Percentiles rank a stretch among this genome's conserved stretches.
Conservation (phyloP, 2,797 vertebrate species). For the Sarcoramphus papa region DNA sequence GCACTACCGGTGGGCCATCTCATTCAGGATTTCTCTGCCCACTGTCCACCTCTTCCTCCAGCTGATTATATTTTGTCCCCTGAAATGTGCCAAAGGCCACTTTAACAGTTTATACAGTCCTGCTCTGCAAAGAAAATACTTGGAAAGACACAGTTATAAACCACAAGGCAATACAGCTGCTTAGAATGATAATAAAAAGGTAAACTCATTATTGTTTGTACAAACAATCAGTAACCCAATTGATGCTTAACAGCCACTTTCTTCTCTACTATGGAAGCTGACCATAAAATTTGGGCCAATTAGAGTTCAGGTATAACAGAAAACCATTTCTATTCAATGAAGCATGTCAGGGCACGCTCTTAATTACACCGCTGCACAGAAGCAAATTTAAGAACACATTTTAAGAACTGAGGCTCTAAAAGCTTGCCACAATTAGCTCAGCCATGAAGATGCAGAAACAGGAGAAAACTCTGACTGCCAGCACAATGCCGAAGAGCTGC, state of each 20-base stretch:
- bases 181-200: not conserved
- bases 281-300: not conserved
- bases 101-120: not conserved
- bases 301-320: not conserved
- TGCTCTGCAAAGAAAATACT: not conserved
- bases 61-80: not conserved
- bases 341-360: not conserved
- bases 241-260: not conserved
- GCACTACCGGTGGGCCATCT: not conserved
- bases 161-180: not conserved
- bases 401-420: not conserved
- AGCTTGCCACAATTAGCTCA: not conserved
- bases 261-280: not conserved
- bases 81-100: not conserved
- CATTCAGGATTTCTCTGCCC: not conserved
- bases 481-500: not conserved
- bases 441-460: accelerated
- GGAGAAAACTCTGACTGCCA: not conserved
- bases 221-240: not conserved
- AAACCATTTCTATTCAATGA: not conserved
- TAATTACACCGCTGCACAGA: not conserved
- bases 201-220: not conserved
- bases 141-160: not conserved
- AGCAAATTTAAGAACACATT: not conserved
- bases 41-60: not conserved